phyloP scores from a whole-genome alignment of 2,888 invertebrate species.

The Nephrotoma flavescens region DNA sequence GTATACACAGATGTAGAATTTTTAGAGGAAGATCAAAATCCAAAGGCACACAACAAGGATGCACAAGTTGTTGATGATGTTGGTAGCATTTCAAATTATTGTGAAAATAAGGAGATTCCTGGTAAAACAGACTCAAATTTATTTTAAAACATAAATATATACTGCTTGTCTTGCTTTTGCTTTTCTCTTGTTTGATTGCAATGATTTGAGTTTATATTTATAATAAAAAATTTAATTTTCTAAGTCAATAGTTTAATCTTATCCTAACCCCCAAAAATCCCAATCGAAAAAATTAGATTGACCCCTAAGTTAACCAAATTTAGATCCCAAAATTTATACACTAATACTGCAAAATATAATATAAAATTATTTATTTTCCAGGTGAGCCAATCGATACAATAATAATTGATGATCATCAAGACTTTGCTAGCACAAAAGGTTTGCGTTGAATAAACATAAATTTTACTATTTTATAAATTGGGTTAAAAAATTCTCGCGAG shows the following conservation, averaged over 20 bases:
- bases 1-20: conserved; percentile 40
- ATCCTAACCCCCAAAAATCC: neutral
- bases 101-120: neutral
- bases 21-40: conserved; percentile 27
- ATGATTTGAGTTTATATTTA: neutral
- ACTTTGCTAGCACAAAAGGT: neutral
- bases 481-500: neutral
- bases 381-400: neutral
- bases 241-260: neutral
- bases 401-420: neutral
- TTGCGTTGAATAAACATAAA: neutral
- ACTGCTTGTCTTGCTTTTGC: neutral
- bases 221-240: neutral
- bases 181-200: neutral
- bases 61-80: neutral
- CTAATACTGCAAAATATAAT: neutral
- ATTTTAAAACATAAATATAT: neutral
- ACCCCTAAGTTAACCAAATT: neutral
- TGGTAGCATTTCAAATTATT: neutral
- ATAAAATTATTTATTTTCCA: neutral
- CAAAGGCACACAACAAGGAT: conserved; percentile 3
- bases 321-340: neutral
- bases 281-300: neutral
- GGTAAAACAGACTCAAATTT: neutral
- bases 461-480: neutral